Evolutionary conservation across 2,888 invertebrate genomes (phyloP), one percentile per base, ranked within the genome.

Genomic region (Dasysyrphus tricinctus): DNA sequence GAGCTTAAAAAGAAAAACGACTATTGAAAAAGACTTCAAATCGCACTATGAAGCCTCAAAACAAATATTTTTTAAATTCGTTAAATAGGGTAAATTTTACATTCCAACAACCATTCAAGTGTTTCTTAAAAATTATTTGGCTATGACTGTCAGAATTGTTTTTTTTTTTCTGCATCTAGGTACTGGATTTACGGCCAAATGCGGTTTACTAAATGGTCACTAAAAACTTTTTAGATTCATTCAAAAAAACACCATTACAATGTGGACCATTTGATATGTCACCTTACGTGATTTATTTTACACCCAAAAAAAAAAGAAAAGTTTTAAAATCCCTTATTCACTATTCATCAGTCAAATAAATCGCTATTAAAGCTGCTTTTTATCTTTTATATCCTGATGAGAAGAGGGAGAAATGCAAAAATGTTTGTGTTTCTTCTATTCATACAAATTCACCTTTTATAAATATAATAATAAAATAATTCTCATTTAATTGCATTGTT

Each of bases 341-440:
- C 24, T 78, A 83, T 80, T 76, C 65, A 39, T 75, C 44, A 79
- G 65, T 65, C 57, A 19, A 80, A 80, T 84, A 80, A 84, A 84
- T 84, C 67, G 80, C 59, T 65, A 51, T 72, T 14, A 47, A 80
- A 76, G 47, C 84, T 67, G 70, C 44, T n/a, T 80, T 63, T 57
- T 72, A 61, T 76, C 67, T 54, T 9, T 34, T 57, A 54, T 24
- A 24, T 24, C 24, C 24, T 34, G 12, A 29, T 4, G 5, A 51
- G 39, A 39, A 54, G 65, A 56, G 32, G 63, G 12, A 72, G 47
- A 76, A 76, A 76, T 7, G 24, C 5, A n/a, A 9, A 56, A n/a
- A 14, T 56, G 49, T 78, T 63, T 39, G 19, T 11, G n/a, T 56
- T 61, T 74, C 37, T 16, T 61, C 63, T 74, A 61, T 74, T 63